Evolutionary conservation across 2,888 invertebrate genomes (phyloP), one percentile per base, ranked within the genome.

Genomic region (Baronia brevicornis): DNA sequence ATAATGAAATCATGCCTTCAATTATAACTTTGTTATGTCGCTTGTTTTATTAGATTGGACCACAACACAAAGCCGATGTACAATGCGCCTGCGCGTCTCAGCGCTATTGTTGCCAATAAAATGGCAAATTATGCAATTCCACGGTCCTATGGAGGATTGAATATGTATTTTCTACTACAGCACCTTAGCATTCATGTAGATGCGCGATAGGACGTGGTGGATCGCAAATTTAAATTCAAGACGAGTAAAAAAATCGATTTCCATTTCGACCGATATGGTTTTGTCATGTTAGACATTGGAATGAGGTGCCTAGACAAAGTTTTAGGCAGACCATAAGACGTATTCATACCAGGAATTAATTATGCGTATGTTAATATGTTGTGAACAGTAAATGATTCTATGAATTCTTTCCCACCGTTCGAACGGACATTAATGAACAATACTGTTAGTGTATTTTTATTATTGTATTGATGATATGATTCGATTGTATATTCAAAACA

Each of bases 61-160:
- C 45, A 29, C 20, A 7, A 3, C n/a, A 17, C 19, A 38, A 21
- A 25, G 15, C 17, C 37, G 6, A 18, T 23, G 39, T 46, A 22
- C 28, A 50, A 43, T 44, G 41, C 44, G 46, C 41, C 36, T 28
- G 37, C 43, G 48, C 43, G 37, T 36, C 51, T 46, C 46, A 48
- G 43, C 36, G 34, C 48, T 40, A 57, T 59, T 59, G 58, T 57
- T 54, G 57, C 48, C 50, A 54, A 54, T 58, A 54, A 55, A 56
- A 52, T 44, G 44, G 51, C 53, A 54, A 54, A 57, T 60, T 60
- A 60, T 60, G 60, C 60, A 46, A 52, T 52, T 39, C 47, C 57
- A 59, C 54, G 57, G 39, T 44, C 44, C 29, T 37, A 43, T 41
- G 43, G 36, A 39, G 44, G 43, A 45, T 39, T 57, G 56, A 56